Evolutionary conservation across 2,797 vertebrate species (phyloP), one percentile per base, ranked within the genome.

Genomic region (Hippoglossus hippoglossus): DNA sequence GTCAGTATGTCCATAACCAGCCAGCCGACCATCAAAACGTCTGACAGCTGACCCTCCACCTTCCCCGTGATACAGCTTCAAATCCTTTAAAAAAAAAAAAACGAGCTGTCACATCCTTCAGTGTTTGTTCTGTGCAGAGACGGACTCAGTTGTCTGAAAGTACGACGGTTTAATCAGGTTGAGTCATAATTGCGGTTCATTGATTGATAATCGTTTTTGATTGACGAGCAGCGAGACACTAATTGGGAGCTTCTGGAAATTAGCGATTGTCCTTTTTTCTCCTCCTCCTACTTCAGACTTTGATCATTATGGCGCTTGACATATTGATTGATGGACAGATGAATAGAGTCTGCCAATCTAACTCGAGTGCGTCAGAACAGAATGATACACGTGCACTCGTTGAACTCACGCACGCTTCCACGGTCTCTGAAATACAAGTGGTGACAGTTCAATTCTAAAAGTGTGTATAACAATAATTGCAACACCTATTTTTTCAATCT

Each of bases 151-250:
- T 24, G 24, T 73, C 70, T 83, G 46, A 78, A 81, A 70, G 58
- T 28, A 66, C n/a, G 10, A 75, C 54, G 47, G 16, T 81, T 83
- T 67, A 76, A 75, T 83, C 41, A 26, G 49, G 36, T 72, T 80
- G 25, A 51, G 60, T 54, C 28, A 28, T 77, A 79, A 88, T 73
- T 70, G 73, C n/a, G 11, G 18, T 50, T 73, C 71, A 82, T 70
- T 87, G 84, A 89, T 85, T 89, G 72, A 73, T 86, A 85, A 87
- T 73, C 74, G 82, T 61, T 84, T 39, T 84, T 86, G 88, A 91
- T 73, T 90, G 88, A 88, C 67, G 16, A 21, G 72, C 39, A 19
- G 68, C 2, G 58, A 69, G 82, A 60, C 66, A 2, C 69, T 89
- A 87, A 89, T 87, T 87, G 71, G 78, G 61, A 75, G 73, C 80